phyloP scores from a whole-genome alignment of 2,888 invertebrate species.

The Drosophila flavopinicola region DNA sequence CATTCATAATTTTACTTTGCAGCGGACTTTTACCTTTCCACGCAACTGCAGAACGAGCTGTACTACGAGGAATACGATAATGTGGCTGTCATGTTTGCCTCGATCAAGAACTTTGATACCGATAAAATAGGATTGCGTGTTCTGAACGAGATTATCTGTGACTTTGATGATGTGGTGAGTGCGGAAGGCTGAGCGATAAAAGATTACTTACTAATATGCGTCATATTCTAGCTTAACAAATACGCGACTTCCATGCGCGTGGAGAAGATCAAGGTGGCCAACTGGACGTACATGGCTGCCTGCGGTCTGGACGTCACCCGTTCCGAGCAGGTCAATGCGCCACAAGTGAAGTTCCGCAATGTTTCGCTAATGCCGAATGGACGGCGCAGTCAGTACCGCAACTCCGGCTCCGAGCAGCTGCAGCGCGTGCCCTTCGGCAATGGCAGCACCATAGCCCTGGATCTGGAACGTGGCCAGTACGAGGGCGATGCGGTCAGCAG shows the following conservation, averaged over 20 bases:
- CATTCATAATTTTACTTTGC: conserved; percentile 47
- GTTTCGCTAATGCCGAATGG: conserved; percentile 82
- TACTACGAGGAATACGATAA: conserved; percentile 95
- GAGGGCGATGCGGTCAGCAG: conserved; percentile 62
- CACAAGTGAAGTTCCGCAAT: conserved; percentile 75
- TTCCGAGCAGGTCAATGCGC: conserved; percentile 85
- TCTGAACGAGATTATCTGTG: conserved; percentile 95
- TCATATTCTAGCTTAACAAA: conserved; percentile 86
- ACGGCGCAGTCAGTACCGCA: conserved; percentile 76
- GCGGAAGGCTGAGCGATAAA: too few species aligned
- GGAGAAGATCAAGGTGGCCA: conserved; percentile 98
- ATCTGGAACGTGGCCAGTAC: conserved; percentile 73
- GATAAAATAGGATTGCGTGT: conserved; percentile 88
- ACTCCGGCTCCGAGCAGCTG: conserved; percentile 46
- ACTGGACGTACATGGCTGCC: conserved; percentile 98
- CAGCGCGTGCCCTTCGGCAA: conserved; percentile 67
- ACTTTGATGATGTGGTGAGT: conserved; percentile 92
- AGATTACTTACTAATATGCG: background rate
- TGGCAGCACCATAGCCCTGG: conserved; percentile 58
- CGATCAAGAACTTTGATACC: conserved; percentile 92
- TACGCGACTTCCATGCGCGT: conserved; percentile 88
- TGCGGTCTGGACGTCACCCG: conserved; percentile 93
- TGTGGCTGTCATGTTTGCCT: conserved; percentile 98
- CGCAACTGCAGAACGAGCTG: conserved; percentile 89
- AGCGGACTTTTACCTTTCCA: conserved; percentile 92